Base-by-base conservation (phyloP, 2,888 invertebrate species). In the Amiota minor region DNA sequence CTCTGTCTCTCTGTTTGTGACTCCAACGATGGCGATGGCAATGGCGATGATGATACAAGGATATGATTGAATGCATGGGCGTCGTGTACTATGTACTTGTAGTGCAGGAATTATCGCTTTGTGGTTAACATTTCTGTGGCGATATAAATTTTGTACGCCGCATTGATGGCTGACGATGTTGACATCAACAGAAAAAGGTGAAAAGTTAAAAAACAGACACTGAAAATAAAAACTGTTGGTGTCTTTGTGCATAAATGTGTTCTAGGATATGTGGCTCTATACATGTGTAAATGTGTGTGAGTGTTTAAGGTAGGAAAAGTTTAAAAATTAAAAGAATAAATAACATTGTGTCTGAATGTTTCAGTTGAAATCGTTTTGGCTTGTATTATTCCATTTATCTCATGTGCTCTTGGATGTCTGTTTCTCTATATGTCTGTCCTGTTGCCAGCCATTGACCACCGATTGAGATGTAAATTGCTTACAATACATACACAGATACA, bases 111-210 rank as follows among this genome's bases (percentile, higher is more conserved):
- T 83, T 83, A 85, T 85, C 85, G 83, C 83, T 83, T 83, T 83
- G 83, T 82, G 83, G 83, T 81, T 85, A 85, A 83, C 82, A 83
- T 83, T 83, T 83, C 84, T 85, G 83, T 83, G 83, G 83, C 82
- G 79, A 85, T 85, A 83, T 83, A 82, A 83, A 85, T 83, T 83
- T 83, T 82, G 83, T 85, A 81, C 79, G 81, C 75, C 77, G 23
- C 47, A 49, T 9, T 20, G 20, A 59, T 20, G 53, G 14, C 53
- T 53, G 53, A 53, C 53, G 53, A n/a, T 53, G 53, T 16, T 12
- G n/a, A 53, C 14, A 53, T 16, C 53, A 14, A 16, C 65, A 47
- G 49, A 68, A 53, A 50, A 68, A 68, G 50, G 53, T 53, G 49
- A 50, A 68, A 68, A 68, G 50, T 50, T 68, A 23, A 68, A 68